Conservation (phyloP, 2,113 vertebrate genomes). For the Tichodroma muraria region DNA sequence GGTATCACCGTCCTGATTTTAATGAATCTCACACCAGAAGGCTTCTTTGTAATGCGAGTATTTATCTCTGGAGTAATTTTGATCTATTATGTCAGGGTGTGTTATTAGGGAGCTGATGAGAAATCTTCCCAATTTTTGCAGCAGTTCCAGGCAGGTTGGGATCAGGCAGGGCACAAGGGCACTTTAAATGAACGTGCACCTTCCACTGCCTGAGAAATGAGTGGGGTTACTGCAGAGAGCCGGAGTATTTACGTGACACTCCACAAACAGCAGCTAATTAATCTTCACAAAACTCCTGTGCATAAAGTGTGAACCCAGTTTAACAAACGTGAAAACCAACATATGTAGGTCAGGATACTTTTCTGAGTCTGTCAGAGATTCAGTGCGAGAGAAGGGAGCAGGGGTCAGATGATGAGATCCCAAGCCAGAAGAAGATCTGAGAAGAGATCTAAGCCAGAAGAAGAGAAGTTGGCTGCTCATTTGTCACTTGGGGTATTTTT, state of each 20-base stretch:
- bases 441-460: not conserved
- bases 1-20: not conserved
- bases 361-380: not conserved
- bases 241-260: not conserved
- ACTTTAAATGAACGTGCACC: not conserved
- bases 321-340: not conserved
- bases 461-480: not conserved
- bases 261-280: conserved; percentile 42
- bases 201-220: not conserved
- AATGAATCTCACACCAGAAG: not conserved
- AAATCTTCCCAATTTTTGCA: not conserved
- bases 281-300: conserved; percentile 31
- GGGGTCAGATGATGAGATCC: not conserved
- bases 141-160: not conserved
- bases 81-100: not conserved
- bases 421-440: no score
- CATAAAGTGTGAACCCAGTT: not conserved
- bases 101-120: not conserved
- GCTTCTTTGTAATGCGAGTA: not conserved
- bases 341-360: conserved; percentile 21
- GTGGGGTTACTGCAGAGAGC: not conserved
- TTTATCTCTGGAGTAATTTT: conserved; percentile 14
- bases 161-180: not conserved
- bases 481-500: not conserved
- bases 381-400: not conserved